Evolutionary conservation across 2,888 invertebrate genomes (phyloP), one percentile per base, ranked within the genome.

Genomic region (Syritta pipiens): DNA sequence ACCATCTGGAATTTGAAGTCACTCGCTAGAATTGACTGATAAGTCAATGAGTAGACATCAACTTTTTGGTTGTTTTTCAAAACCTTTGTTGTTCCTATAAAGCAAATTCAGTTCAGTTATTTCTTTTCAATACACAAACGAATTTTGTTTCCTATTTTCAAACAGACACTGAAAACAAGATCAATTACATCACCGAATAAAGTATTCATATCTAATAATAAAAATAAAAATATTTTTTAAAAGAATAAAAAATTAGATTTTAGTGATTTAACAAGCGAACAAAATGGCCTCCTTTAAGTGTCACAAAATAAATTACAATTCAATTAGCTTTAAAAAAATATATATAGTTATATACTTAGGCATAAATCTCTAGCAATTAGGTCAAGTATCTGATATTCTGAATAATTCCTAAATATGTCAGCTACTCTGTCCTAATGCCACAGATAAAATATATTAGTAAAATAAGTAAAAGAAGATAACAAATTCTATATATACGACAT

Each of bases 311-410:
- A 42, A 49, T 17, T 35, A 40, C 53, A 68, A 75, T 60, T 75
- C 37, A 53, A 24, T 60, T 53, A 75, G 74, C 74, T 75, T 75
- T 75, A 75, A 75, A 20, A 9, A 22, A 37, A 67, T 22, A 44
- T 40, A 67, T 4, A 65, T 44, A 59, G 28, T 37, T 49, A 28
- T 60, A 68, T 60, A 68, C 24, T n/a, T n/a, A n/a, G n/a, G n/a
- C n/a, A n/a, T n/a, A n/a, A 37, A 20, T 37, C 20, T 44, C n/a
- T 44, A 22, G 44, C 10, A 10, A 44, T 44, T 44, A 44, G 20
- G 44, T 20, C 44, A 37, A 37, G n/a, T n/a, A n/a, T n/a, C n/a
- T n/a, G n/a, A n/a, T n/a, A n/a, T n/a, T n/a, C n/a, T n/a, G n/a
- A n/a, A n/a, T n/a, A n/a, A n/a, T n/a, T n/a, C n/a, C n/a, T n/a